Percentiles rank a stretch among this genome's conserved stretches.
Evolutionary conservation across 2,113 vertebrate genomes (phyloP).

Genomic region (Galbula dea): DNA sequence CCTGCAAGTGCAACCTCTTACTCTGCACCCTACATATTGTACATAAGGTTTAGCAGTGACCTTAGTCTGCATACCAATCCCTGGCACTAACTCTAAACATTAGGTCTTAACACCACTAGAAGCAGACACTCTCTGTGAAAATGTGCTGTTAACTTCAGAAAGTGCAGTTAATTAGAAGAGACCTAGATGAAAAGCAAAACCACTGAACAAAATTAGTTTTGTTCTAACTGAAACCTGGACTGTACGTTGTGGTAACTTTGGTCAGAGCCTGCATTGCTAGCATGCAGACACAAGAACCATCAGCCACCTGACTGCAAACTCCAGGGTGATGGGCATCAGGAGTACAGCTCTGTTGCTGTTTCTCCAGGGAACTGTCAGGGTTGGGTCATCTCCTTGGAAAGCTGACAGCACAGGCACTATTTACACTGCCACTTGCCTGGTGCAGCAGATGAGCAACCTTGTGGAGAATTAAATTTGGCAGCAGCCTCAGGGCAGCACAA

Average conservation of each 20-base stretch:
- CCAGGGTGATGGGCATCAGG: neutral
- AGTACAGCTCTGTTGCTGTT: neutral
- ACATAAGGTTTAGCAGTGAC: too few species aligned
- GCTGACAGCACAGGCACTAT: neutral
- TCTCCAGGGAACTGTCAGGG: neutral
- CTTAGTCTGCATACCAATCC: too few species aligned
- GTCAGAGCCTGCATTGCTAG: rapidly evolving
- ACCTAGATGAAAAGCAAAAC: too few species aligned
- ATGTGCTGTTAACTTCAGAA: too few species aligned
- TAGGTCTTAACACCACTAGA: too few species aligned
- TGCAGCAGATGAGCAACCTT: neutral
- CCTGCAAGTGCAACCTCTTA: too few species aligned
- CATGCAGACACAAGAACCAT: neutral
- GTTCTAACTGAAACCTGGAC: too few species aligned
- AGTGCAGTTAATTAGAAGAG: too few species aligned
- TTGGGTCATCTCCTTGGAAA: neutral
- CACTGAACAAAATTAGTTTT: too few species aligned
- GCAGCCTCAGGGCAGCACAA: neutral
- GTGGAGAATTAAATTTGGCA: neutral
- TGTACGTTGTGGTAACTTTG: neutral
- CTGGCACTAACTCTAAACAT: too few species aligned
- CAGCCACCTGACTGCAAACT: neutral
- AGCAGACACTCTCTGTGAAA: too few species aligned
- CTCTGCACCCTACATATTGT: too few species aligned
- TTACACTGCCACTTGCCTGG: neutral